phyloP scores from a whole-genome alignment of 2,113 vertebrate species.

The Acinonyx jubatus region DNA sequence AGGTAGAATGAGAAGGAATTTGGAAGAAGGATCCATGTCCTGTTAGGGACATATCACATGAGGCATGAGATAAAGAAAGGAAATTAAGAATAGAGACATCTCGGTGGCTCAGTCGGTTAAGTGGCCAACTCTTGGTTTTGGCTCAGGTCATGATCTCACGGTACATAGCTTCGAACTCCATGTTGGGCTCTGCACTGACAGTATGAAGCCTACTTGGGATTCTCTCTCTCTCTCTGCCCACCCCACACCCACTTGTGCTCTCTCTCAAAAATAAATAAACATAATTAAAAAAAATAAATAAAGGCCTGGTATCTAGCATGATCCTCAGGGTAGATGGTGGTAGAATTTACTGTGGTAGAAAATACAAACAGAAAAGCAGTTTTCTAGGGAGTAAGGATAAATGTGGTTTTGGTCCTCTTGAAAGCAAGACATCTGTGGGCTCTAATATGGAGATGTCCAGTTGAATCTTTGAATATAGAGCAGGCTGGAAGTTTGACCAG shows the following conservation, averaged over 20 bases:
- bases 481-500: not conserved
- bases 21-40: not conserved
- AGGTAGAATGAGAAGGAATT: not conserved
- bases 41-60: not conserved
- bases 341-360: not conserved
- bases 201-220: no score
- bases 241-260: no score
- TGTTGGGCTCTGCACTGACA: no score
- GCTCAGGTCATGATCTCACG: no score
- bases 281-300: no score
- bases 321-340: not conserved
- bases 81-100: no score
- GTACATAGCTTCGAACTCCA: no score
- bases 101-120: no score
- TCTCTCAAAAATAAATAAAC: no score
- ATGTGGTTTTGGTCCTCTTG: not conserved
- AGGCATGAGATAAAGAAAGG: not conserved
- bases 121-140: no score
- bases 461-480: not conserved
- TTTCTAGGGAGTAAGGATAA: not conserved
- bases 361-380: not conserved
- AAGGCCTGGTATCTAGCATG: not conserved
- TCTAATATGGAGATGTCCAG: not conserved
- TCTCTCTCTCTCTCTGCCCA: no score
- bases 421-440: not conserved